These are phyloP conservation scores for Allolobophora icterica DNA, from an alignment of 2,888 invertebrate species.

Conservation along the genomic window DNA sequence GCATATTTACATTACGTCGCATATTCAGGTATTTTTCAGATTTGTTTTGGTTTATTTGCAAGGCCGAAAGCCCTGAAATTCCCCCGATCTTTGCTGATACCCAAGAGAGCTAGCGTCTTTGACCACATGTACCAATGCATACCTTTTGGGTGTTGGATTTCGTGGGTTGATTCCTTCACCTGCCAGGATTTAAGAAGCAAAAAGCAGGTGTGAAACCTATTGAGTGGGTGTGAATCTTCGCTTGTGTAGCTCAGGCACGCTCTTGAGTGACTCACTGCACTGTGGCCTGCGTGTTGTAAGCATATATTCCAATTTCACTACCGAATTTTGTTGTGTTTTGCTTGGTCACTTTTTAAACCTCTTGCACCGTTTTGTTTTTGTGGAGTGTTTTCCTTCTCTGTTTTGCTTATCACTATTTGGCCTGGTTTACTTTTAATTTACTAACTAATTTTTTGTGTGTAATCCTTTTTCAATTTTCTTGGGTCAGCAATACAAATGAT, in stretches of 20 bases:
- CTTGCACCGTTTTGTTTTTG: too few species aligned
- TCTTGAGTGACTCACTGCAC: neutral
- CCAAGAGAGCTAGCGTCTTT: slow-evolving; percentile 61
- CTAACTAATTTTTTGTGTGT: neutral
- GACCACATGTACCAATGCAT: slow-evolving; percentile 61
- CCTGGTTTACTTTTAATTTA: neutral
- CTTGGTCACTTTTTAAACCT: neutral
- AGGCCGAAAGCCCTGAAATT: slow-evolving; percentile 64
- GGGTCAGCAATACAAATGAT: neutral
- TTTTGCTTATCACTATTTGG: neutral
- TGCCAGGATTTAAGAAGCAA: neutral
- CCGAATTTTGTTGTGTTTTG: neutral
- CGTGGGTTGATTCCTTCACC: slow-evolving; percentile 51
- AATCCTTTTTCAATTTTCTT: neutral
- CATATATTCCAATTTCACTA: neutral
- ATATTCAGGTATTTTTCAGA: neutral
- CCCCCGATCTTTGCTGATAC: slow-evolving; percentile 58
- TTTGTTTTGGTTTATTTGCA: slow-evolving; percentile 30
- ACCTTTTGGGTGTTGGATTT: slow-evolving; percentile 61
- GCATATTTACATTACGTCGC: neutral
- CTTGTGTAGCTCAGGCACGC: neutral
- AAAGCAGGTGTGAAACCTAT: neutral
- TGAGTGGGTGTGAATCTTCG: neutral
- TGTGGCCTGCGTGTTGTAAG: neutral
- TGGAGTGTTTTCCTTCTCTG: neutral